Evolutionary conservation across 2,113 vertebrate species (phyloP).

Genomic region (Urocynchramus pylzowi): DNA sequence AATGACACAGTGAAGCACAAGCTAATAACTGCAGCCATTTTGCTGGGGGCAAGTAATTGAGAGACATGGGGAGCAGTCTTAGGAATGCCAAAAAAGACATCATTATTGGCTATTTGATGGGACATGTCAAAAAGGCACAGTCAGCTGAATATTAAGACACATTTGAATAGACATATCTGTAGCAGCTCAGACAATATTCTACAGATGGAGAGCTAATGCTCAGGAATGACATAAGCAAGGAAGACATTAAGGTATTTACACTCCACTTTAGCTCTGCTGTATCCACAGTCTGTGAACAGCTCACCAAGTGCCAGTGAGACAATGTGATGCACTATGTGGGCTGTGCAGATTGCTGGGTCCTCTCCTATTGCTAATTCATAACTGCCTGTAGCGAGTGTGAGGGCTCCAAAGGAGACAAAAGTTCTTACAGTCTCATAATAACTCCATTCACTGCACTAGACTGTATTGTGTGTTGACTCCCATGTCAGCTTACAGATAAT

Average conservation of each 20-base stretch:
- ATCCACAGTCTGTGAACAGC: background rate
- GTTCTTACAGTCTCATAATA: background rate
- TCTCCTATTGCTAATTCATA: background rate
- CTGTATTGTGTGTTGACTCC: background rate
- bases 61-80: background rate
- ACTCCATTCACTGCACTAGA: background rate
- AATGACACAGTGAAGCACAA: conserved; percentile 5
- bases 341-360: background rate
- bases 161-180: background rate
- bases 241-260: background rate
- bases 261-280: background rate
- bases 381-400: background rate
- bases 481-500: background rate
- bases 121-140: conserved; percentile 22
- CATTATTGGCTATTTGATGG: conserved; percentile 10
- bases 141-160: background rate
- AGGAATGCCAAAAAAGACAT: conserved; percentile 2
- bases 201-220: background rate
- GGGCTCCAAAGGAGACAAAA: background rate
- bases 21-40: conserved; percentile 35
- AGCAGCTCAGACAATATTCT: background rate
- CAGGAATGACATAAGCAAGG: background rate
- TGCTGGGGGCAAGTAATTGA: conserved; percentile 19
- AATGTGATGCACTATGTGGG: background rate
- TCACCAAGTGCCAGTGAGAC: background rate